phyloP scores from a whole-genome alignment of 2,113 vertebrate genomes.

The Salvelinus alpinus region DNA sequence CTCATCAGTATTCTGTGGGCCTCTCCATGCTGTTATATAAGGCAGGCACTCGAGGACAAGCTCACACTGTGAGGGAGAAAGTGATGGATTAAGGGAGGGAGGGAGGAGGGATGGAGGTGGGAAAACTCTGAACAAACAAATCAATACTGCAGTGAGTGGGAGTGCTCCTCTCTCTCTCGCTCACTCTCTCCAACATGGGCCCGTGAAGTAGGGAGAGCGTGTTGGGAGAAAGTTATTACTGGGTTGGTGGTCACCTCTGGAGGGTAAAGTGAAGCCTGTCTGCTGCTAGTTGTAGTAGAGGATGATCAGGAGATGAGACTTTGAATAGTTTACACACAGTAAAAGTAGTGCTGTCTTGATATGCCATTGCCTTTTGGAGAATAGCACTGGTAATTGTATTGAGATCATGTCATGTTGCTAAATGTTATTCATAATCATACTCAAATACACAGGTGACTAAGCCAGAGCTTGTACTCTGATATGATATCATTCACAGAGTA shows the following conservation, averaged over 20 bases:
- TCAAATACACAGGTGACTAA: too few species aligned
- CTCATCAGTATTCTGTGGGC: constrained; percentile 75
- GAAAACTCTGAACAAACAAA: constrained; percentile 68
- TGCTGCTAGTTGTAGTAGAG: background rate
- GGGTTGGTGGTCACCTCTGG: constrained; percentile 18
- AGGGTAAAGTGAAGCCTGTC: constrained; percentile 17
- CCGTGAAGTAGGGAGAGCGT: constrained; percentile 29
- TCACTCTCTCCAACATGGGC: constrained; percentile 38
- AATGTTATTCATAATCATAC: background rate
- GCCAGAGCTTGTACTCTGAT: too few species aligned
- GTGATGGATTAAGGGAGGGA: constrained; percentile 38
- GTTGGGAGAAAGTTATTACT: constrained; percentile 15
- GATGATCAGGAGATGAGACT: background rate
- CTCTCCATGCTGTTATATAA: constrained; percentile 72
- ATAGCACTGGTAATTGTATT: background rate
- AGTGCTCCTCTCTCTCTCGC: constrained; percentile 35
- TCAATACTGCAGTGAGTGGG: constrained; percentile 71
- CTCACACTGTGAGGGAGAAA: constrained; percentile 50
- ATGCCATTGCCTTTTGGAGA: background rate
- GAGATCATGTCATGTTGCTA: background rate
- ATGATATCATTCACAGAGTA: background rate
- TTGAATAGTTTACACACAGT: background rate
- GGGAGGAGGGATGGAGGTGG: constrained; percentile 24
- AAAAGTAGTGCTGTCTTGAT: background rate
- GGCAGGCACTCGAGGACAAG: constrained; percentile 77